Percentiles rank a stretch among this genome's conserved stretches.
Evolutionary conservation across 2,888 invertebrate genomes (phyloP).

Genomic region (Melinaea menophilus): DNA sequence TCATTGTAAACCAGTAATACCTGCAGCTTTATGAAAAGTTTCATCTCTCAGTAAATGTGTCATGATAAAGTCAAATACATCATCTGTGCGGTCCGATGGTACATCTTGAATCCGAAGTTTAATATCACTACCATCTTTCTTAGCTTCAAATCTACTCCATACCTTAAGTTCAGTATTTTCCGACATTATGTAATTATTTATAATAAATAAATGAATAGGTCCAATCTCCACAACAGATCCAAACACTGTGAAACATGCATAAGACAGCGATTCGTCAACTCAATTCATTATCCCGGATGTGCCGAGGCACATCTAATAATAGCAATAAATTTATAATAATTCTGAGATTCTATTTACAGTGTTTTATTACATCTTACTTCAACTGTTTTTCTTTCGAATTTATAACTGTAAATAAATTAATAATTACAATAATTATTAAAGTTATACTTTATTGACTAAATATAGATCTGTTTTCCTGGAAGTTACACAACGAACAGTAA

Average conservation of each 20-base stretch:
- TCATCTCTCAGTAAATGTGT: constrained; percentile 28
- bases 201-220: not conserved
- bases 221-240: not conserved
- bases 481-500: too few relatives aligned
- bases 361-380: too few relatives aligned
- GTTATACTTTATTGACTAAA: too few relatives aligned
- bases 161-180: constrained; percentile 15
- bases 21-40: constrained; percentile 29
- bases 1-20: constrained; percentile 16
- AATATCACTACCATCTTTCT: constrained; percentile 26
- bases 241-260: not conserved
- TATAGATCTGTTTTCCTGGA: too few relatives aligned
- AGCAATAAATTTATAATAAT: too few relatives aligned
- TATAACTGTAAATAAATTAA: too few relatives aligned
- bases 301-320: too few relatives aligned
- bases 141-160: constrained; percentile 30
- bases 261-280: too few relatives aligned
- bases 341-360: too few relatives aligned
- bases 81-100: constrained; percentile 19
- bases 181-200: not conserved
- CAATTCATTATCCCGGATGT: too few relatives aligned
- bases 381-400: too few relatives aligned
- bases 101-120: constrained; percentile 32
- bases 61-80: constrained; percentile 23
- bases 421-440: too few relatives aligned